phyloP scores from a whole-genome alignment of 2,113 vertebrate species.

The Phylloscopus trochilus region DNA sequence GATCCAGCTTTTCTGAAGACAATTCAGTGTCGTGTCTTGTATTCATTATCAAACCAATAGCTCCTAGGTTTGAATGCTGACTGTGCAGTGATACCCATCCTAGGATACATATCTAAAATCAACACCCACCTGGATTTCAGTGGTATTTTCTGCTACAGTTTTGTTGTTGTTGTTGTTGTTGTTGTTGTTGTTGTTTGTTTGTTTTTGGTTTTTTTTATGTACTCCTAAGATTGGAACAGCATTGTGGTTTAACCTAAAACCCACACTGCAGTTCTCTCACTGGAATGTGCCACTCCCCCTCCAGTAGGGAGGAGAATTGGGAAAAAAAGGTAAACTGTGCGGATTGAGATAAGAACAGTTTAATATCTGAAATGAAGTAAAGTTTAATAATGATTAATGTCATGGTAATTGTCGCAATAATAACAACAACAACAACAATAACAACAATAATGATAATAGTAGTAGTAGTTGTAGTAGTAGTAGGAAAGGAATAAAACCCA shows the following conservation, averaged over 20 bases:
- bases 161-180: background rate
- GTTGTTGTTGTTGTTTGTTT: background rate
- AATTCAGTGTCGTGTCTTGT: background rate
- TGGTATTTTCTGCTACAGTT: background rate
- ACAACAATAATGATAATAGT: background rate
- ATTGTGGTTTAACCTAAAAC: background rate
- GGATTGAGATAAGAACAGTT: background rate
- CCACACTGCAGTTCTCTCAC: background rate
- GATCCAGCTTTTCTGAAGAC: background rate
- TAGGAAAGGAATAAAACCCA: background rate
- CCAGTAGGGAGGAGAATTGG: background rate
- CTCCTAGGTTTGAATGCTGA: background rate
- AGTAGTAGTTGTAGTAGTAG: background rate
- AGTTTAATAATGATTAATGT: background rate
- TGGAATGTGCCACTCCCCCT: rapidly evolving
- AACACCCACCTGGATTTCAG: background rate
- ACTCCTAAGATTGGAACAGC: background rate
- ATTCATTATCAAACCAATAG: background rate
- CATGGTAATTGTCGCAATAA: background rate
- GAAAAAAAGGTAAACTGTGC: background rate
- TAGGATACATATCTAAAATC: background rate
- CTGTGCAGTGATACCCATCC: background rate
- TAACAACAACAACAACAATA: background rate
- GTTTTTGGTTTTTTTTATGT: background rate
- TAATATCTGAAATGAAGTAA: background rate